These are phyloP conservation scores for Mus musculus DNA, from an alignment of 2,113 vertebrate genomes.

Conservation along the genomic window GRCm39 chr5:78789001-78789500, in stretches of 20 bases:
- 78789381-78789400: not conserved
- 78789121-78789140: not conserved
- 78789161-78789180: not conserved
- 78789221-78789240: not conserved
- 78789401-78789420: not conserved
- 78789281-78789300: not conserved
- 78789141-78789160: not conserved
- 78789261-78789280: not conserved
- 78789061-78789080: not conserved
- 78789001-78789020: not conserved
- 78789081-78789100: not conserved
- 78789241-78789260: not conserved
- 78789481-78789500: too few species aligned
- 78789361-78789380: not conserved
- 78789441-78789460: too few species aligned
- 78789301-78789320: rapidly evolving
- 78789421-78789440: too few species aligned
- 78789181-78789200: not conserved
- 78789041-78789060: not conserved
- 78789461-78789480: too few species aligned
- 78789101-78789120: not conserved
- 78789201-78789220: not conserved
- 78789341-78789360: not conserved
- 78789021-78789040: not conserved
- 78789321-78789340: not conserved